Percentiles rank a stretch among this genome's conserved stretches.
Evolutionary conservation across 2,797 vertebrate genomes (phyloP).

Genomic region (Anguilla obscura): DNA sequence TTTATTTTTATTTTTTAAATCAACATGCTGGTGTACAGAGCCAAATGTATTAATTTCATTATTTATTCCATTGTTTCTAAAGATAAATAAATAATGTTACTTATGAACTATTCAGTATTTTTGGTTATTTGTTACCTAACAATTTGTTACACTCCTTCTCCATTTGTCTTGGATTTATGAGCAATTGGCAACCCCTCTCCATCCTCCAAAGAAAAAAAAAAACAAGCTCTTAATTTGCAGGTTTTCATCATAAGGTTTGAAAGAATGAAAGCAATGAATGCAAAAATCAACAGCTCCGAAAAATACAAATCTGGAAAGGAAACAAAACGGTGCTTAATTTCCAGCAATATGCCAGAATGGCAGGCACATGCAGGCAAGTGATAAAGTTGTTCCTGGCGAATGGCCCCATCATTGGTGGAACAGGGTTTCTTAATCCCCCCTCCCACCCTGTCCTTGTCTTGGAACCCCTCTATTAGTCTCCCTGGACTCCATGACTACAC

Average conservation of each 20-base stretch:
- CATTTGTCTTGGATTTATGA: neutral
- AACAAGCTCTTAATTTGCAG: neutral
- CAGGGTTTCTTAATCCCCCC: slow-evolving; percentile 79
- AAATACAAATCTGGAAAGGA: slow-evolving; percentile 71
- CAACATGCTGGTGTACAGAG: too few relatives aligned
- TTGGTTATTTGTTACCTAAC: neutral
- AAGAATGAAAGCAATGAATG: slow-evolving; percentile 56
- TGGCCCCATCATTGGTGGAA: slow-evolving; percentile 77
- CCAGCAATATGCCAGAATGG: slow-evolving; percentile 72
- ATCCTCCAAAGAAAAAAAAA: neutral
- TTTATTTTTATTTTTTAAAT: neutral
- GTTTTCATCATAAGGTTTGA: neutral
- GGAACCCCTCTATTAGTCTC: slow-evolving; percentile 85
- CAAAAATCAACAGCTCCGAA: slow-evolving; percentile 68
- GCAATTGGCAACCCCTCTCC: neutral
- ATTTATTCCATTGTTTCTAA: too few relatives aligned
- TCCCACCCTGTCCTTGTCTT: slow-evolving; percentile 71
- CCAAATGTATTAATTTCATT: neutral
- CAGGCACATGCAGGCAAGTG: slow-evolving; percentile 82
- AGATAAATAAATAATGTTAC: too few relatives aligned
- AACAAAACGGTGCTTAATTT: slow-evolving; percentile 87
- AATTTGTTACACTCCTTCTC: neutral
- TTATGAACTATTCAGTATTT: neutral
- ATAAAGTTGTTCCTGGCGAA: slow-evolving; percentile 96
- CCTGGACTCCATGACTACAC: slow-evolving; percentile 78